phyloP scores from a whole-genome alignment of 2,113 vertebrate genomes.

The Malurus melanocephalus region DNA sequence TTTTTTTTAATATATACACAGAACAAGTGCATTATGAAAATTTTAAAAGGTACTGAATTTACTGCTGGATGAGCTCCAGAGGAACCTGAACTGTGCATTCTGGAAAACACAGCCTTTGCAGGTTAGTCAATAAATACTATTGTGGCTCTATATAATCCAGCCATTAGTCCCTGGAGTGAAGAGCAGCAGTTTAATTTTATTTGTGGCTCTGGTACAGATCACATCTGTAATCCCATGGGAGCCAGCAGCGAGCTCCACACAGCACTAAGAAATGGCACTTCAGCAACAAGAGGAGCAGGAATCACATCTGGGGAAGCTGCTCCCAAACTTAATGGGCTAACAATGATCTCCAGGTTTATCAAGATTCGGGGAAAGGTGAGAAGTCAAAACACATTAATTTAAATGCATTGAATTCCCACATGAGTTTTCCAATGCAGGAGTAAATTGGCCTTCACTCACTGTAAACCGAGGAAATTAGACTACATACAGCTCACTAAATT shows the following conservation, averaged over 20 bases:
- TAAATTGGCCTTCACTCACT: constrained; percentile 21
- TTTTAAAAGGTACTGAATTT: neutral
- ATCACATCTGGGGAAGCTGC: neutral
- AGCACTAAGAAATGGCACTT: neutral
- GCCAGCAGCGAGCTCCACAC: neutral
- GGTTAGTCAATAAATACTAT: neutral
- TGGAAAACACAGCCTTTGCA: neutral
- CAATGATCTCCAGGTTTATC: neutral
- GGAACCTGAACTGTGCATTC: neutral
- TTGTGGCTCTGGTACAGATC: neutral
- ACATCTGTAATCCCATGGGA: neutral
- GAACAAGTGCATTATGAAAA: neutral
- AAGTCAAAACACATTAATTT: constrained; percentile 13
- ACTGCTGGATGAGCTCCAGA: neutral
- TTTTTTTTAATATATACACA: neutral
- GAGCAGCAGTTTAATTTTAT: neutral
- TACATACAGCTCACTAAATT: constrained; percentile 11
- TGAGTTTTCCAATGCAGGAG: neutral
- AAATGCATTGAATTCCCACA: neutral
- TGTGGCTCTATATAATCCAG: neutral
- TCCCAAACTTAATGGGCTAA: neutral
- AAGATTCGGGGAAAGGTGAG: neutral
- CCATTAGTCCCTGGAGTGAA: neutral
- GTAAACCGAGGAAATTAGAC: constrained; percentile 44
- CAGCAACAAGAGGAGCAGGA: constrained; percentile 33